Conservation (phyloP, 23 tunicate species). For the Halocynthia roretzi region DNA sequence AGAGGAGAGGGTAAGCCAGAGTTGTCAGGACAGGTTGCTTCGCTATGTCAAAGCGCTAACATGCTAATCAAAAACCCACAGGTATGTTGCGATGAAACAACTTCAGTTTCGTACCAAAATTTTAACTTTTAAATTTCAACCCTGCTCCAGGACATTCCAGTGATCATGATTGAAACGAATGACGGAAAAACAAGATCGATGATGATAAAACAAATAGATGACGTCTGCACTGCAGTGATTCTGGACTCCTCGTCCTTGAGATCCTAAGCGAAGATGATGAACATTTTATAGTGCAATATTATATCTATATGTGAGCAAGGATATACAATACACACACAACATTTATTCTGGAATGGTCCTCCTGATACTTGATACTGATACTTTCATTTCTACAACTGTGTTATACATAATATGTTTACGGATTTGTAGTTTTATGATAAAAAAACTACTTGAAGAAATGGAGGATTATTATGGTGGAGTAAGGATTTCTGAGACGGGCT, state of each 20-base stretch:
- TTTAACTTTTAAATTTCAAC: not conserved
- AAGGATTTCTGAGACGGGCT: too few species aligned
- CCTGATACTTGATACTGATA: too few species aligned
- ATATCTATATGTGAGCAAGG: too few species aligned
- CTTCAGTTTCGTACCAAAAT: not conserved
- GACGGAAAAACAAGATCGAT: conserved; percentile 14
- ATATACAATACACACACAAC: too few species aligned
- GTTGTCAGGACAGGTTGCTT: conserved; percentile 66
- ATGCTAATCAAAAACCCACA: conserved; percentile 26
- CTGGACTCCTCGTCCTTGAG: not conserved
- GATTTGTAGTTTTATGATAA: too few species aligned
- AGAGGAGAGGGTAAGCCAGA: conserved; percentile 34
- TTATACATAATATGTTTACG: too few species aligned
- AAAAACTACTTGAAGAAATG: too few species aligned
- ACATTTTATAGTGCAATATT: too few species aligned
- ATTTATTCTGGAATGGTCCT: too few species aligned
- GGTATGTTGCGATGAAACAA: not conserved
- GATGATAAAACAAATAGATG: conserved; percentile 16
- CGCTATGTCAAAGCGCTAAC: conserved; percentile 66
- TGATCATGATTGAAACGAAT: conserved; percentile 51
- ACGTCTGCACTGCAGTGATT: conserved; percentile 25
- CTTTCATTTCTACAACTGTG: too few species aligned
- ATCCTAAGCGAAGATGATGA: not conserved
- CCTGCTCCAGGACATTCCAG: conserved; percentile 40
- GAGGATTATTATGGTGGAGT: too few species aligned